A percentile compares a stretch with the other conserved stretches of the same genome.
These are phyloP conservation scores for Babyrousa celebensis DNA, from an alignment of 2,797 vertebrate genomes.

Conservation along the genomic window DNA sequence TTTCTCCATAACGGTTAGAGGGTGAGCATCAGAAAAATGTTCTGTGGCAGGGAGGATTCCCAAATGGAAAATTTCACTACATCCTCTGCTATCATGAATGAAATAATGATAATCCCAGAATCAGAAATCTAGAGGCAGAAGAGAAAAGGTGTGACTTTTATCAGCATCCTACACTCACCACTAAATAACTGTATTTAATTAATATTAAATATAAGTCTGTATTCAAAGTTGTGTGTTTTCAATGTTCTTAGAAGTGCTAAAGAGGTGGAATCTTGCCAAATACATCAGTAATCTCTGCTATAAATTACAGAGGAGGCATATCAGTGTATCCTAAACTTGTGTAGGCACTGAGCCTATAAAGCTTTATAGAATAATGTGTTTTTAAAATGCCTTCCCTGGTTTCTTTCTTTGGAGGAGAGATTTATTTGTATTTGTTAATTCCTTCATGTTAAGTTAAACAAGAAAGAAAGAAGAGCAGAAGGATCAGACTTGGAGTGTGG, in stretches of 20 bases:
- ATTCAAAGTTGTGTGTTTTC: background rate
- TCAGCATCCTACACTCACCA: background rate
- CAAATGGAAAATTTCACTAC: background rate
- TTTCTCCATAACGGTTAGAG: background rate
- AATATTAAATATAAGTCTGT: background rate
- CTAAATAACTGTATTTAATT: background rate
- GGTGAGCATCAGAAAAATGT: background rate
- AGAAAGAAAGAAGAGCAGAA: background rate
- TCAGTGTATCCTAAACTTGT: background rate
- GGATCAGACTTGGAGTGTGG: background rate
- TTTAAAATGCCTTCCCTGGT: background rate
- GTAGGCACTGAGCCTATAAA: background rate
- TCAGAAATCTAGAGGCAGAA: background rate
- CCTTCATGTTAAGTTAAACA: background rate
- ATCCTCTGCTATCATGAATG: background rate
- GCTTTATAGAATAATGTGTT: background rate
- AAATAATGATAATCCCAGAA: background rate
- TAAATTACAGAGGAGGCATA: background rate
- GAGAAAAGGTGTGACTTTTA: background rate
- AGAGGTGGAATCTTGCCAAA: conserved; percentile 12
- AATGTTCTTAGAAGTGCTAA: background rate
- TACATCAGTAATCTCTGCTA: background rate
- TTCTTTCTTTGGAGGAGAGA: background rate
- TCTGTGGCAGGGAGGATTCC: background rate
- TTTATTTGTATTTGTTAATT: background rate